Base-by-base conservation (phyloP, 2,888 invertebrate genomes). In the Drosophila koepferae region DNA sequence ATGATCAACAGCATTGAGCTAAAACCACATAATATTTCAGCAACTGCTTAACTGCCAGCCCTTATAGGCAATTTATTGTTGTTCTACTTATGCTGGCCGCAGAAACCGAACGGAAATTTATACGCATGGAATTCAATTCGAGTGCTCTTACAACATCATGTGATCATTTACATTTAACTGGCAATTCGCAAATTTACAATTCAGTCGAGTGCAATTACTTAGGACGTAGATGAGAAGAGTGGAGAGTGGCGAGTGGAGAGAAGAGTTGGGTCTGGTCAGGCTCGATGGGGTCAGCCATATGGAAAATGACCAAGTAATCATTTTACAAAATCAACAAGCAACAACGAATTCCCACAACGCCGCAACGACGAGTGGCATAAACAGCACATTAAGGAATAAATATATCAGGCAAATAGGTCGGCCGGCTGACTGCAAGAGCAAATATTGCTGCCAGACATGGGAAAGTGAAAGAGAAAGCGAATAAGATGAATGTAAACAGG, bases 381-480 rank as follows among this genome's bases (percentile, higher is more conserved):
- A 84, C 84, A 84, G 86, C 68, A 85, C 82, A 86, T 87, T 87
- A 89, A 86, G 80, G 69, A 80, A 82, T 76, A 73, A 58, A 80
- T 79, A 79, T 75, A 68, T 78, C 63, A 64, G 66, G 4, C 72
- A 71, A 77, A 63, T 75, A 69, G 64, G 51, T 48, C 48, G 48
- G 41, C 38, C n/a, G 7, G 8, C 44, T 54, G 31, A 20, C 48
- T 56, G 40, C 34, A 48, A 72, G 36, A 66, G 59, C 43, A 56
- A 73, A 55, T 59, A 36, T 18, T 20, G 31, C 20, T 14, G 20
- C 20, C 2, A 2, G 40, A 6, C 48, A 23, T 31, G 18, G 43
- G 61, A 49, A 49, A n/a, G 40, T 40, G 23, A 48, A 31, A 23
- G 48, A 36, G 23, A 54, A 41, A 16, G 23, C 58, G 12, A 34